Percentiles rank a stretch among this genome's conserved stretches.
Conservation (phyloP, 2,797 vertebrate genomes). For the Gymnopithys bicolor region DNA sequence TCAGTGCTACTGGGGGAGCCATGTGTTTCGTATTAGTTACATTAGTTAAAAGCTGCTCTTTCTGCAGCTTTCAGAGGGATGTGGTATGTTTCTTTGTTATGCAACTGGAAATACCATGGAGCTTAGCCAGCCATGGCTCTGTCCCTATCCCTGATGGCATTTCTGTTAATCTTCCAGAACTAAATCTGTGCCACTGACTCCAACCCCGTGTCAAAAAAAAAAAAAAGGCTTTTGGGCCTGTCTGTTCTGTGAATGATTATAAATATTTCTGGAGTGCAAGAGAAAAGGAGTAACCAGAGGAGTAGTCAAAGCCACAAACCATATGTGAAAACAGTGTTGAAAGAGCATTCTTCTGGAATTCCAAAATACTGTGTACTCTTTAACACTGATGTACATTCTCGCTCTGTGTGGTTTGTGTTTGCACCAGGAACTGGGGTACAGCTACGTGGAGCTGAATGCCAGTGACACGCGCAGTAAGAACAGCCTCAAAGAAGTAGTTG, state of each 20-base stretch:
- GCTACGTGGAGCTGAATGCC: constrained; percentile 96
- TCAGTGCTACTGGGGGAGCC: neutral
- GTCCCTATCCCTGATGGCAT: neutral
- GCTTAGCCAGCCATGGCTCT: neutral
- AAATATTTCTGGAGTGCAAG: neutral
- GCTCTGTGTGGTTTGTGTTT: constrained; percentile 8
- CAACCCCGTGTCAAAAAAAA: neutral
- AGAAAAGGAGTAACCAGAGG: neutral
- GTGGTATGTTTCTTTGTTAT: neutral
- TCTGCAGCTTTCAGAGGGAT: neutral
- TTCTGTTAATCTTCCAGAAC: neutral
- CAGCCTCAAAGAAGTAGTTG: constrained; percentile 89
- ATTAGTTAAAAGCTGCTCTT: neutral
- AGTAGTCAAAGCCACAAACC: neutral
- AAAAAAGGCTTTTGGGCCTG: neutral
- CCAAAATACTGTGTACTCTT: neutral
- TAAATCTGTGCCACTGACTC: neutral
- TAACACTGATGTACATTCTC: neutral
- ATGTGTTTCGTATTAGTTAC: neutral
- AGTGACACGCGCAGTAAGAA: constrained; percentile 96
- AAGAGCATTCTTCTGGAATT: neutral
- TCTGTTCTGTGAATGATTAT: neutral
- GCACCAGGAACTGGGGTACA: constrained; percentile 90
- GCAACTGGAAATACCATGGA: neutral
- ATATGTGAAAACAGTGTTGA: neutral